Evolutionary conservation across 2,113 vertebrate species (phyloP), one percentile per base, ranked within the genome.

Genomic region (Coptodon rendalli): DNA sequence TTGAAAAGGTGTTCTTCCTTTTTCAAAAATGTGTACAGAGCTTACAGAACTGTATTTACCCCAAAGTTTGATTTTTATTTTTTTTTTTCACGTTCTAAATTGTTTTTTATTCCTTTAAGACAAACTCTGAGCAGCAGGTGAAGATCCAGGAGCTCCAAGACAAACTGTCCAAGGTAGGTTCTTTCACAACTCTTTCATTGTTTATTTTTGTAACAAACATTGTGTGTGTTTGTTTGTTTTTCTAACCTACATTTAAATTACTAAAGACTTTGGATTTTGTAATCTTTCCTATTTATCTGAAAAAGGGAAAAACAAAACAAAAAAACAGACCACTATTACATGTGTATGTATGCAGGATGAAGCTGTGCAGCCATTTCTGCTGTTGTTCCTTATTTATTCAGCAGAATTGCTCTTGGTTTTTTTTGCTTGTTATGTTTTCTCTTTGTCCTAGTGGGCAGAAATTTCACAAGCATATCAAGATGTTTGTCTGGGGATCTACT

Each of bases 71-170:
- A n/a, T 6, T 29, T 6, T 14, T 52, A n/a, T 54, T 1, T 29
- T 7, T 17, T 27, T 27, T 27, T 16, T 24, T 66, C 12, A 71
- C 13, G 7, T 93, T 24, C 82, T 90, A 38, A 63, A 22, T 27
- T 59, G 80, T 56, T 85, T 53, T 88, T 22, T 78, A 78, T 56
- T 80, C 85, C 82, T 85, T 92, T 24, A 82, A 99, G 99, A 98
- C 98, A 84, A 99, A 99, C 92, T 96, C 97, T 83, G 99, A 99
- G 82, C 98, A 99, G 94, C 99, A 99, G 94, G 95, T 97, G 88
- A 99, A 99, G 96, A 98, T 99, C 90, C 98, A 97, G 89, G 99
- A 99, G 92, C 97, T 99, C 43, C 99, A 99, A 88, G 99, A 99
- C 90, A 99, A 99, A 93, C 97, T 99, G 87, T 95, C 97, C 90